Evolutionary conservation across 2,797 vertebrate genomes (phyloP).

Genomic region (Dryobates pubescens): DNA sequence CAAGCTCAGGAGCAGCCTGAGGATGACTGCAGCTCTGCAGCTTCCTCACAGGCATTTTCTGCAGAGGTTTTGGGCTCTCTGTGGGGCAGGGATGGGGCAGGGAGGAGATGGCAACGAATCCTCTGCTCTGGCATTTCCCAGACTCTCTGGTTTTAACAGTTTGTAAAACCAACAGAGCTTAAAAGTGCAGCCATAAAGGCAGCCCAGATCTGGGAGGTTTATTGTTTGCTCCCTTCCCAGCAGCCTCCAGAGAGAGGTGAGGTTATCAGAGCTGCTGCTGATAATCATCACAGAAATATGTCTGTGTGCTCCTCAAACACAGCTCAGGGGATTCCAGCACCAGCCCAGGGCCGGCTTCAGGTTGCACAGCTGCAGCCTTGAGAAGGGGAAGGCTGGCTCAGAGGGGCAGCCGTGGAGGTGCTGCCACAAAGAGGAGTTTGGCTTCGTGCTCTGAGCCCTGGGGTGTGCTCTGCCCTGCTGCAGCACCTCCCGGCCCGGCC

Average conservation of each 20-base stretch:
- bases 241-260: constrained; percentile 42
- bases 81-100: not conserved
- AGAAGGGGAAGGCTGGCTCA: not conserved
- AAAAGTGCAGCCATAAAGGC: constrained; percentile 60
- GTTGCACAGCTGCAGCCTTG: not conserved
- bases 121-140: not conserved
- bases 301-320: constrained; percentile 33
- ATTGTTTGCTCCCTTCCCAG: constrained; percentile 70
- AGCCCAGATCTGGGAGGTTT: constrained; percentile 67
- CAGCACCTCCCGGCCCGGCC: not conserved
- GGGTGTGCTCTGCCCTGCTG: not conserved
- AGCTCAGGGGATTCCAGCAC: not conserved
- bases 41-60: not conserved
- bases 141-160: constrained; percentile 43
- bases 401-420: not conserved
- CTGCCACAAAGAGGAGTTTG: not conserved
- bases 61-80: not conserved
- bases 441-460: not conserved
- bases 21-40: not conserved
- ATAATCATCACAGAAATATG: constrained; percentile 68
- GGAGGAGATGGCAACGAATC: not conserved
- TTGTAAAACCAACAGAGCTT: constrained; percentile 66
- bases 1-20: not conserved
- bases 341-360: not conserved
- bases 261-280: constrained; percentile 66